Base-by-base conservation (phyloP, 2,113 vertebrate species). In the Neodontobutis hainanensis region DNA sequence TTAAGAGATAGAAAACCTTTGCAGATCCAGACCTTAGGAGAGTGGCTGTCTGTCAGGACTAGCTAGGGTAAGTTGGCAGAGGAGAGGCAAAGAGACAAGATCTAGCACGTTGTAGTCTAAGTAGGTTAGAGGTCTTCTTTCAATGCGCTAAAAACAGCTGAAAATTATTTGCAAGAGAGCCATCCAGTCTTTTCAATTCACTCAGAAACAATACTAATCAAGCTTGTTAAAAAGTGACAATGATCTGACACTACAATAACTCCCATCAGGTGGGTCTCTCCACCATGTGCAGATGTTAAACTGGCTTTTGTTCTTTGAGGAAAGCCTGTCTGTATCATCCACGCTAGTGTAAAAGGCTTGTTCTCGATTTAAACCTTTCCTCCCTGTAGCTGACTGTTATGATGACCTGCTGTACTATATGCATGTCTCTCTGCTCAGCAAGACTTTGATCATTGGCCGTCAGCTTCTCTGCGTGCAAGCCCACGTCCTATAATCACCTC, bases 371-470 rank as follows among this genome's bases (percentile, higher is more conserved):
- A 74, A 50, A 64, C 48, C 44, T 63, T 43, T n/a, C 61, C 1
- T 46, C 11, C 35, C 52, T 59, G 42, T 74, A 65, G 49, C 61
- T 70, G 64, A 59, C 44, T 59, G 58, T 48, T 53, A 50, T 66
- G 43, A 73, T 44, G 8, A 42, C 55, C 42, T 4, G 16, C 34
- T 61, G 14, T 46, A 11, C 42, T 57, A 57, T 48, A 12, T 64
- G 38, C 58, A 59, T 62, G 61, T 61, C 46, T 70, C 8, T 46
- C 52, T 16, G 15, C 60, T 76, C 72, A 61, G 67, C 64, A 69
- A 46, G n/a, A 53, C 61, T 75, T 72, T 80, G 77, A 80, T 77
- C 63, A 48, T 14, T 38, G 42, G 19, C 15, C 68, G 70, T 71
- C 72, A 35, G 47, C 69, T 35, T 65, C 61, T 70, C 32, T 56